Conservation (phyloP, 2,797 vertebrate genomes). For the Knipowitschia caucasica region DNA sequence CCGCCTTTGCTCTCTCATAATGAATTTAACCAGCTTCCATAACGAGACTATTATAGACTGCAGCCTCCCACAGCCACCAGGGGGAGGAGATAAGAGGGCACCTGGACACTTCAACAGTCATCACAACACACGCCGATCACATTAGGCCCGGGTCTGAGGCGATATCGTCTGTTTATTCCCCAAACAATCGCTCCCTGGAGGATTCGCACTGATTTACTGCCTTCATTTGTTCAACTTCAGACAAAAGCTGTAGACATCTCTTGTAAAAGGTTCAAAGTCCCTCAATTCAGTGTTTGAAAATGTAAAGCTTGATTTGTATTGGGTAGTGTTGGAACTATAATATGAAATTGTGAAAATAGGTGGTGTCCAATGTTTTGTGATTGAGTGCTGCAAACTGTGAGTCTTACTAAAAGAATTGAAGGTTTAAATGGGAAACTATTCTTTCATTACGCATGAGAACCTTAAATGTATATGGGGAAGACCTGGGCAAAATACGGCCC, state of each 20-base stretch:
- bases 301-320: not conserved
- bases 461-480: no score
- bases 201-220: slow-evolving; percentile 40
- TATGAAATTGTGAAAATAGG: no score
- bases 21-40: slow-evolving; percentile 70
- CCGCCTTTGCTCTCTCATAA: slow-evolving; percentile 65
- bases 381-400: no score
- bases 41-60: slow-evolving; percentile 70
- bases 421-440: no score
- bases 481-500: no score
- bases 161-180: slow-evolving; percentile 44
- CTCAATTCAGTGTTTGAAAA: not conserved
- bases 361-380: not conserved
- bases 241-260: slow-evolving; percentile 22
- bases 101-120: slow-evolving; percentile 72
- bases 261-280: slow-evolving; percentile 27
- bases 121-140: slow-evolving; percentile 71
- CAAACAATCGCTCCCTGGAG: slow-evolving; percentile 43
- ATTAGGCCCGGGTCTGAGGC: slow-evolving; percentile 53
- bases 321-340: not conserved
- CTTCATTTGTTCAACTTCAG: slow-evolving; percentile 45
- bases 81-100: slow-evolving; percentile 72
- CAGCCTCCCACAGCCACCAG: slow-evolving; percentile 55
- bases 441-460: no score
- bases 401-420: no score